phyloP scores from a whole-genome alignment of 2,888 invertebrate species.

The Pyrochroa serraticornis region DNA sequence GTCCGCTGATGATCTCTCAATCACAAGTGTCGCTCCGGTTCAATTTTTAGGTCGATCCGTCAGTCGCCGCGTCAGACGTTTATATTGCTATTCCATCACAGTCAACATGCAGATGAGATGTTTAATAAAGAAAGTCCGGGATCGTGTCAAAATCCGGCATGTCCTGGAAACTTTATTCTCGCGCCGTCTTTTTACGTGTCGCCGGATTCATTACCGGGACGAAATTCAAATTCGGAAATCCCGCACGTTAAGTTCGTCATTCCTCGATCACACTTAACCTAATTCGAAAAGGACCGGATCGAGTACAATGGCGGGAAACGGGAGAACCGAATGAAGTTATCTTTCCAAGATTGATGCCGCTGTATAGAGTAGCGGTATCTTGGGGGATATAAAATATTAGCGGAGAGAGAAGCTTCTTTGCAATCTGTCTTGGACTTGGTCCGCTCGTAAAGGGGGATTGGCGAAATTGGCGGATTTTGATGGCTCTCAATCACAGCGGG shows the following conservation, averaged over 20 bases:
- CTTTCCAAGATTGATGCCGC: conserved; percentile 27
- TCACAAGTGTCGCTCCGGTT: conserved; percentile 23
- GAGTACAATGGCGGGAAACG: conserved; percentile 5
- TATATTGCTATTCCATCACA: conserved; percentile 48
- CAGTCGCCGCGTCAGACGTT: conserved; percentile 33
- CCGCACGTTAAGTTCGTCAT: conserved; percentile 9
- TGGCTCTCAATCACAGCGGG: conserved; percentile 52
- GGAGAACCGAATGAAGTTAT: conserved; percentile 24
- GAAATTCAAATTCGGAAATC: conserved; percentile 15
- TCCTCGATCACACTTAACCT: conserved; percentile 8
- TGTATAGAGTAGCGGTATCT: conserved; percentile 29
- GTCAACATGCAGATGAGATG: conserved; percentile 49
- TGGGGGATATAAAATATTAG: conserved; percentile 33
- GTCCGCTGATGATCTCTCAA: conserved; percentile 22
- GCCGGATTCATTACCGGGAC: conserved; percentile 18
- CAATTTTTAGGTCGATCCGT: conserved; percentile 31
- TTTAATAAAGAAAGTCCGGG: conserved; percentile 45
- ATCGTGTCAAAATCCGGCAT: conserved; percentile 21
- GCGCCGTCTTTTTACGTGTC: conserved; percentile 20
- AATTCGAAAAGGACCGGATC: conserved; percentile 2
- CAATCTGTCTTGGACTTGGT: conserved; percentile 47
- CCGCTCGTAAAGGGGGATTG: conserved; percentile 48
- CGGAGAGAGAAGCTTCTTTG: conserved; percentile 28
- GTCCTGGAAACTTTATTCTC: conserved; percentile 23
- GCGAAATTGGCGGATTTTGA: conserved; percentile 53